A percentile compares a stretch with the other conserved stretches of the same genome.
phyloP scores from a whole-genome alignment of 1,140 invertebrate species.

The Oreohelix idahoensis region DNA sequence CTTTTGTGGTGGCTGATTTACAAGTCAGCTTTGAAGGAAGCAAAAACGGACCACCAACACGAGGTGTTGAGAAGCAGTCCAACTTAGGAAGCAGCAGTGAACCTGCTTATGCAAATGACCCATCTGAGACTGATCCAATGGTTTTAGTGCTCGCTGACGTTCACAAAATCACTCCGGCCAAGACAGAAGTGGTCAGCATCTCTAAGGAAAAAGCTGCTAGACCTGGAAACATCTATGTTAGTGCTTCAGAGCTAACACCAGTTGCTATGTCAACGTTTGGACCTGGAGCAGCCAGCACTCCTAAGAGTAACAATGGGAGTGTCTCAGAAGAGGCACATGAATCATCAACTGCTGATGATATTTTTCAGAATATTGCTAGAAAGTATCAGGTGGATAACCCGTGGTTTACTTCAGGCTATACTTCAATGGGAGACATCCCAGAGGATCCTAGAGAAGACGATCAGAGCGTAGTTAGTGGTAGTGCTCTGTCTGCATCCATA shows the following conservation, averaged over 20 bases:
- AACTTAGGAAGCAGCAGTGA: not conserved
- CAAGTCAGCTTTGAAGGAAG: not conserved
- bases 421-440: conserved; percentile 42
- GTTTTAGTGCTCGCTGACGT: conserved; percentile 40
- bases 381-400: not conserved
- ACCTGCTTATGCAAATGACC: conserved; percentile 35
- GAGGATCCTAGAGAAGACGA: conserved; percentile 47
- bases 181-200: conserved; percentile 4
- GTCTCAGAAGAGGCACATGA: not conserved
- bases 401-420: conserved; percentile 10
- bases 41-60: not conserved
- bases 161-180: conserved; percentile 33
- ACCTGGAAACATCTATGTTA: conserved; percentile 28
- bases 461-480: conserved; percentile 53
- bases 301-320: not conserved
- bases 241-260: conserved; percentile 23
- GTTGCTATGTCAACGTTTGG: conserved; percentile 30
- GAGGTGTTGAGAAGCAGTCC: conserved; percentile 26
- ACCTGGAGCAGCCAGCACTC: not conserved
- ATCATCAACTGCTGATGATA: not conserved
- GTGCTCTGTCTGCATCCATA: conserved; percentile 51
- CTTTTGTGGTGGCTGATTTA: not conserved
- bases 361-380: conserved; percentile 5
- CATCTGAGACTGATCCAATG: conserved; percentile 20
- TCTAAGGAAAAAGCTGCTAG: not conserved